Conservation (phyloP, 2,888 invertebrate species). For the Caenorhabditis sinica region DNA sequence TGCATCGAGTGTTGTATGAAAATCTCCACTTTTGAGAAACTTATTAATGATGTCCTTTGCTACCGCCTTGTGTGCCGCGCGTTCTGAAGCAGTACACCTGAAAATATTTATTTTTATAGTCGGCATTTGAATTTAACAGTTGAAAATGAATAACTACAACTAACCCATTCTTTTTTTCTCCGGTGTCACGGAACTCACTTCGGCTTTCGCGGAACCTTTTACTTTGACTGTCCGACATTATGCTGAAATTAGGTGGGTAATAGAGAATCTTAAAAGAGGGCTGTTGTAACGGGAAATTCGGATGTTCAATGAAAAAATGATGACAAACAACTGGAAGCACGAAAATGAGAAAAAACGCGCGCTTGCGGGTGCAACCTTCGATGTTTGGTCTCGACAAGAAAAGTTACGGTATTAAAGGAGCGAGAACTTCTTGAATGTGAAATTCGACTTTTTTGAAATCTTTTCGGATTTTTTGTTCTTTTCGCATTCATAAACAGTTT, state of each 20-base stretch:
- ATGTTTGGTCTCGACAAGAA: background rate
- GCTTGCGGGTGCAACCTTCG: background rate
- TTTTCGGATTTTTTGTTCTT: too few species aligned
- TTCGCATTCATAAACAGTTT: too few species aligned
- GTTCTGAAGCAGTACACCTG: background rate
- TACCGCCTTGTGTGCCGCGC: background rate
- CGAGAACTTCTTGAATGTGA: background rate
- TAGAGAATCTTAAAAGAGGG: background rate
- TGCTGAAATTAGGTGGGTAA: conserved; percentile 11
- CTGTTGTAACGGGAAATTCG: too few species aligned
- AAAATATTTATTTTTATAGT: background rate
- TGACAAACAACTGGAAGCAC: too few species aligned
- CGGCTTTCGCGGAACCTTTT: background rate
- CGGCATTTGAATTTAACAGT: background rate
- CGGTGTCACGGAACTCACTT: background rate
- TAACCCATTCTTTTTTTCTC: background rate
- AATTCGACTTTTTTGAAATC: background rate
- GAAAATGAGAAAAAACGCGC: background rate
- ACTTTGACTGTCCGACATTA: background rate
- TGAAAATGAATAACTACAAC: background rate
- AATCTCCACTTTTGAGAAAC: conserved; percentile 18
- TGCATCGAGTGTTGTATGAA: conserved; percentile 1
- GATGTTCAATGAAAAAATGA: background rate
- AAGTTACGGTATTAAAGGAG: background rate
- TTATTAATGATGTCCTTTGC: conserved; percentile 17